Percentiles rank a stretch among this genome's conserved stretches.
Evolutionary conservation across 2,113 vertebrate species (phyloP).

Genomic region (Caracal caracal): DNA sequence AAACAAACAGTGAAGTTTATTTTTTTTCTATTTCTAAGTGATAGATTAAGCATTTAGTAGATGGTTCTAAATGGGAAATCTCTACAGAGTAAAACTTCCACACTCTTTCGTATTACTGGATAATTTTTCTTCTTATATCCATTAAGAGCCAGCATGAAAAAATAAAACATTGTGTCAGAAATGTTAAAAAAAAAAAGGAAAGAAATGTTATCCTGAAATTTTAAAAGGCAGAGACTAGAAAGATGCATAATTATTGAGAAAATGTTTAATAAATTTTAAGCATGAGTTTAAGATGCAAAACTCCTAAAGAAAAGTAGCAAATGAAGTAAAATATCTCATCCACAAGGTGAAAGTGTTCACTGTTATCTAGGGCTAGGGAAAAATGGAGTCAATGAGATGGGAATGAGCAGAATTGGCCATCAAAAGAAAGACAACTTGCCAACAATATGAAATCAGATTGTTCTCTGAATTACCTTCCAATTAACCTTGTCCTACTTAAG

Average conservation of each 20-base stretch:
- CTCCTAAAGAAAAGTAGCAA: not conserved
- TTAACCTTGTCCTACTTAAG: not conserved
- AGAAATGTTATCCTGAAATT: not conserved
- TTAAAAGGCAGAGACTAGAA: not conserved
- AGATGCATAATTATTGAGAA: not conserved
- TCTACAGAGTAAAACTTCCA: not conserved
- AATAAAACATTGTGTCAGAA: constrained; percentile 16
- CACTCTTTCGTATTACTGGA: not conserved
- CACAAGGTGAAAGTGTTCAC: not conserved
- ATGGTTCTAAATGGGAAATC: not conserved
- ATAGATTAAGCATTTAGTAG: not conserved
- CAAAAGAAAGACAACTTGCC: not conserved
- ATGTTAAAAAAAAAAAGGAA: not conserved
- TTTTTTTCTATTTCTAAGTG: constrained; percentile 13
- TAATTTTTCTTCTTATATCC: not conserved
- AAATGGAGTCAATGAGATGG: not conserved
- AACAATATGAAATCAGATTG: not conserved
- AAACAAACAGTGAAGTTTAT: not conserved
- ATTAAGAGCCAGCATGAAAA: not conserved
- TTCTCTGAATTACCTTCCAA: not conserved
- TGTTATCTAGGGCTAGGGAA: not conserved
- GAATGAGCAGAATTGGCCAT: not conserved
- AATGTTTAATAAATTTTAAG: not conserved
- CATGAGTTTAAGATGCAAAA: not conserved
- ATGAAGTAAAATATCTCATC: not conserved